Evolutionary conservation across 2,113 vertebrate species (phyloP).

Genomic region (Notarius lentiginosus): DNA sequence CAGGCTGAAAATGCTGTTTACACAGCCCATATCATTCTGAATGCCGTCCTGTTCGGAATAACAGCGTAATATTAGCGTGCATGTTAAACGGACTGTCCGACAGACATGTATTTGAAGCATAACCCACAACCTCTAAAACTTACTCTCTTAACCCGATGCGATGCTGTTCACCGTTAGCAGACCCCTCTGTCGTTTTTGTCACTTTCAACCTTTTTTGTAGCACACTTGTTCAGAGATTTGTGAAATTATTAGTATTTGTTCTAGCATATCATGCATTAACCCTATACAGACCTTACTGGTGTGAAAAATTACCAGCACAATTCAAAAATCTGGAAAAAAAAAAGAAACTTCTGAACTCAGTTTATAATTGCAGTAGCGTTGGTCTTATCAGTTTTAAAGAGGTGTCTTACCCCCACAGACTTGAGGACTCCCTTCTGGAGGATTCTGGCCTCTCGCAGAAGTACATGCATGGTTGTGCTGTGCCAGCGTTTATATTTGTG

Average conservation of each 20-base stretch:
- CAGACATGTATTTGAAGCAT: not conserved
- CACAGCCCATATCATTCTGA: too few relatives aligned
- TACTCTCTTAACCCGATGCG: too few relatives aligned
- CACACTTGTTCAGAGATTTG: not conserved
- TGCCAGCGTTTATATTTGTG: conserved; percentile 29
- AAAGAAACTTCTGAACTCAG: too few relatives aligned
- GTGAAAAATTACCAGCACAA: not conserved
- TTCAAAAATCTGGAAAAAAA: not conserved
- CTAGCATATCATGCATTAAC: not conserved
- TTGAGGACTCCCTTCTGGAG: conserved; percentile 78
- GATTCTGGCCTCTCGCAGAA: conserved; percentile 69
- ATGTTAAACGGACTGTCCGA: not conserved
- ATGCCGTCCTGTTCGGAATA: too few relatives aligned
- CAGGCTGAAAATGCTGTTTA: too few relatives aligned
- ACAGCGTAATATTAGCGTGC: too few relatives aligned
- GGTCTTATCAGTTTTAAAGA: not conserved
- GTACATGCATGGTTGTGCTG: conserved; percentile 71
- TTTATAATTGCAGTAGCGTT: not conserved
- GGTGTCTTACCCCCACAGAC: conserved; percentile 67
- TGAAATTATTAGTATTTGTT: not conserved
- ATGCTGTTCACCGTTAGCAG: not conserved
- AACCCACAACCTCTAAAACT: not conserved
- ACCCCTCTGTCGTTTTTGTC: not conserved
- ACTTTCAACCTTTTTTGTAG: not conserved
- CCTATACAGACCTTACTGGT: not conserved